phyloP scores from a whole-genome alignment of 2,113 vertebrate genomes.

The Ptilonorhynchus violaceus region DNA sequence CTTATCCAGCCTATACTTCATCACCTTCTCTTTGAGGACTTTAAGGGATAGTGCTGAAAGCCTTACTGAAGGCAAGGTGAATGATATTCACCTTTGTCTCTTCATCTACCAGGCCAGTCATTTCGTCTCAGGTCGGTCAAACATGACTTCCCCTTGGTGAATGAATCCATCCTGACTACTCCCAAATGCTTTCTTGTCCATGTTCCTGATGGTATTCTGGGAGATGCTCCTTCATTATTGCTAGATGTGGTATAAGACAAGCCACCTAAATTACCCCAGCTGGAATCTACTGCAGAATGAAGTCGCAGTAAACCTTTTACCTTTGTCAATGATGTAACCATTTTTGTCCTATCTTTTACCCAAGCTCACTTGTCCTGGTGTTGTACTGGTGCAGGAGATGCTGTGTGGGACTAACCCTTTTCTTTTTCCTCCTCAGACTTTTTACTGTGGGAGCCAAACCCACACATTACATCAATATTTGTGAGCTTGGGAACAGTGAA shows the following conservation, averaged over 20 bases:
- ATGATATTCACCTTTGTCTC: rapidly evolving
- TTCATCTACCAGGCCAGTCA: background rate
- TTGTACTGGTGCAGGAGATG: background rate
- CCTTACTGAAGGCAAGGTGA: background rate
- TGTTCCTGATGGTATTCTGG: background rate
- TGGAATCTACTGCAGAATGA: background rate
- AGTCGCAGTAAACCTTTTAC: background rate
- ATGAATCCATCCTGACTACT: background rate
- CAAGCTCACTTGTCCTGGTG: background rate
- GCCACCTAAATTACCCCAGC: background rate
- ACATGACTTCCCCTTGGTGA: background rate
- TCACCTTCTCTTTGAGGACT: background rate
- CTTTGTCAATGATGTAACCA: background rate
- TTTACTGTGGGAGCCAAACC: background rate
- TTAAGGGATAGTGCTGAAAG: background rate
- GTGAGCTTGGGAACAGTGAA: slow-evolving; percentile 6
- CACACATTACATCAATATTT: background rate
- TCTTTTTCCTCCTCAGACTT: background rate
- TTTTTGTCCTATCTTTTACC: background rate
- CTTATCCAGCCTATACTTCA: background rate
- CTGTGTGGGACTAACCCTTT: background rate
- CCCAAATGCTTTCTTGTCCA: rapidly evolving
- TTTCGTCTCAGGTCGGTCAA: background rate
- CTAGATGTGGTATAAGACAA: background rate
- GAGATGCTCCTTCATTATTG: background rate